A percentile compares a stretch with the other conserved stretches of the same genome.
Conservation (phyloP, 2,888 invertebrate genomes). For the Palloptera scutellata region DNA sequence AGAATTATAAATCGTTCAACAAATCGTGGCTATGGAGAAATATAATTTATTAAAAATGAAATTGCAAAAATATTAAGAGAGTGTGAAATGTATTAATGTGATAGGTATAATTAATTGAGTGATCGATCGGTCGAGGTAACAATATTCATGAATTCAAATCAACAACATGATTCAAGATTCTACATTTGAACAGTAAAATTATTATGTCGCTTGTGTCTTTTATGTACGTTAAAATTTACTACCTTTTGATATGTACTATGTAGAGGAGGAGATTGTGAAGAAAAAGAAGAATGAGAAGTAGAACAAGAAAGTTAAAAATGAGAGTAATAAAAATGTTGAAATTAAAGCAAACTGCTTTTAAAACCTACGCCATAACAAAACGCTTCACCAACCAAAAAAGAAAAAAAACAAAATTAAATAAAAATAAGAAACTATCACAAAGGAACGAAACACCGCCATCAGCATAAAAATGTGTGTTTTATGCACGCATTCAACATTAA, state of each 20-base stretch:
- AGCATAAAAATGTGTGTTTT: slow-evolving; percentile 46
- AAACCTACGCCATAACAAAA: slow-evolving; percentile 19
- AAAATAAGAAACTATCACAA: too few species aligned
- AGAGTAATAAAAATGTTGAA: slow-evolving; percentile 13
- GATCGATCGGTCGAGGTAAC: slow-evolving; percentile 24
- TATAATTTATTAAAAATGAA: slow-evolving; percentile 25
- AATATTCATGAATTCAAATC: too few species aligned
- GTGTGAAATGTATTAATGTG: slow-evolving; percentile 31
- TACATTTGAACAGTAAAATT: too few species aligned
- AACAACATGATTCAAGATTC: too few species aligned
- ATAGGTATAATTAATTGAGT: slow-evolving; percentile 31
- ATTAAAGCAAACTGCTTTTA: slow-evolving; percentile 1
- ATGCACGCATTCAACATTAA: slow-evolving; percentile 37
- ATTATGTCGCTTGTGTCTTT: too few species aligned
- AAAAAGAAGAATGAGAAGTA: slow-evolving; percentile 1
- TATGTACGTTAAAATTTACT: too few species aligned
- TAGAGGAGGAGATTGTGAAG: not conserved
- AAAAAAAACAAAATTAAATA: too few species aligned
- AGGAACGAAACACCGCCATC: slow-evolving; percentile 29
- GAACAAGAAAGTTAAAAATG: not conserved
- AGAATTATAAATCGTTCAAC: slow-evolving; percentile 29
- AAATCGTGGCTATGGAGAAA: slow-evolving; percentile 16
- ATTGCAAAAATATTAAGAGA: slow-evolving; percentile 16
- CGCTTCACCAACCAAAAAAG: slow-evolving; percentile 10
- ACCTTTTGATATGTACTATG: too few species aligned